Evolutionary conservation across 1,140 invertebrate genomes (phyloP).

Genomic region (Plodia interpunctella): DNA sequence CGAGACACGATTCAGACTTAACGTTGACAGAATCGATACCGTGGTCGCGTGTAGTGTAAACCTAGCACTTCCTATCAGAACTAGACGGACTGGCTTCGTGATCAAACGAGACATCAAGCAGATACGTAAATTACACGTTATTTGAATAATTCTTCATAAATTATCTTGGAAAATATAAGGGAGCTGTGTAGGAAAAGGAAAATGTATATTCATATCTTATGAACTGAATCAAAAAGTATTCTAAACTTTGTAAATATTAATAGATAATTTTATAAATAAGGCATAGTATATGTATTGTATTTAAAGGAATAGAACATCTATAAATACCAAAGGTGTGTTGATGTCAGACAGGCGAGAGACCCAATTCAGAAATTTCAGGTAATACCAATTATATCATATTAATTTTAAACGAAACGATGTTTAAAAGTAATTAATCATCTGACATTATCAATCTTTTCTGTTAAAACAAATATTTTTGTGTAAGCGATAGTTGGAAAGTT

Average conservation of each 20-base stretch:
- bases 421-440: neutral
- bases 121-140: neutral
- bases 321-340: too few relatives aligned
- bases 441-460: neutral
- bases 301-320: too few relatives aligned
- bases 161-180: neutral
- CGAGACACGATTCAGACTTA: too few relatives aligned
- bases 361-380: too few relatives aligned
- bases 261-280: too few relatives aligned
- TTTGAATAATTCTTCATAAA: neutral
- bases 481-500: neutral
- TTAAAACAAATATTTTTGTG: conserved; percentile 1
- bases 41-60: neutral
- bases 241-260: too few relatives aligned
- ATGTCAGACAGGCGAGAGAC: too few relatives aligned
- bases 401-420: neutral
- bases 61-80: neutral
- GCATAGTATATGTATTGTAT: too few relatives aligned
- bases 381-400: too few relatives aligned
- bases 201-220: too few relatives aligned
- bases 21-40: too few relatives aligned
- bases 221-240: too few relatives aligned
- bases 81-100: neutral
- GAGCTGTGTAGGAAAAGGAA: neutral
- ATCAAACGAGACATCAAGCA: neutral